These are phyloP conservation scores for Centroberyx gerrardi DNA, from an alignment of 2,797 vertebrate species.

Conservation along the genomic window DNA sequence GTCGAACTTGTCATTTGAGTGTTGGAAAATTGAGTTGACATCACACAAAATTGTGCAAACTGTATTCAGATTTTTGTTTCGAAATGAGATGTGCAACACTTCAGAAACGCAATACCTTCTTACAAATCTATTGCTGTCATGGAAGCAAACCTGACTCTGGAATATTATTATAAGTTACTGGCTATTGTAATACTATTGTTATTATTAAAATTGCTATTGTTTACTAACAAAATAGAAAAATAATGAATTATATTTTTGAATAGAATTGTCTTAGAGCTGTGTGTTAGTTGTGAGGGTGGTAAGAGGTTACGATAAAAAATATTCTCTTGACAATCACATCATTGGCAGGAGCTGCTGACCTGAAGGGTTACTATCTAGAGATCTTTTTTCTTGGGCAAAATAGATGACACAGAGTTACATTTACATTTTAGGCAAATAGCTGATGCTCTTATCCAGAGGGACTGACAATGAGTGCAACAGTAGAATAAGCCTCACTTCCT, in stretches of 20 bases:
- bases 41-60: neutral
- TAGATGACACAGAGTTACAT: constrained; percentile 15
- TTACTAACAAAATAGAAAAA: neutral
- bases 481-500: constrained; percentile 44
- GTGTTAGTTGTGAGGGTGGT: neutral
- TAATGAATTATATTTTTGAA: neutral
- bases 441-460: constrained; percentile 30
- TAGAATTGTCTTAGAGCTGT: too few relatives aligned
- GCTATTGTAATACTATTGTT: neutral
- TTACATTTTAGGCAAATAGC: constrained; percentile 12
- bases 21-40: constrained; percentile 4
- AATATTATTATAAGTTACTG: neutral
- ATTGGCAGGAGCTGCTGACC: constrained; percentile 12
- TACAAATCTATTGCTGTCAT: constrained; percentile 11
- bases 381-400: neutral
- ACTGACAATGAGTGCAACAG: constrained; percentile 35
- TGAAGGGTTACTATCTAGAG: neutral
- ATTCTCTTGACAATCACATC: constrained; percentile 9
- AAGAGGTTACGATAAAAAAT: neutral
- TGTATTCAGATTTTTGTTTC: constrained; percentile 13
- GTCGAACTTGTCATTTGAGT: constrained; percentile 8
- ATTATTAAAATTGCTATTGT: too few relatives aligned
- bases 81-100: constrained; percentile 24
- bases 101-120: constrained; percentile 15
- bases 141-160: constrained; percentile 12